Base-by-base conservation (phyloP, 1,140 invertebrate species). In the Achroia grisella region DNA sequence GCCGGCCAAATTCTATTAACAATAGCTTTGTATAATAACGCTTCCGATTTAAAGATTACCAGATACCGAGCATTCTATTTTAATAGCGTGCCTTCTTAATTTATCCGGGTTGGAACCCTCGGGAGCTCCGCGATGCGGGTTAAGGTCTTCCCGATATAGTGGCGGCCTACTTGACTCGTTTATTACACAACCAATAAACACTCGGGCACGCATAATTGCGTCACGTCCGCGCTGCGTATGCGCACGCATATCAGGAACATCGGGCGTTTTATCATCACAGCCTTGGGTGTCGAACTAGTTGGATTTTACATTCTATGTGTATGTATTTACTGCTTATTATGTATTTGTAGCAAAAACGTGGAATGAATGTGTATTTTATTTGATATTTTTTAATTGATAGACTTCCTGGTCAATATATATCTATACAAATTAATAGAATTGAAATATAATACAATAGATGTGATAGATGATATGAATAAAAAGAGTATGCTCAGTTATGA, bases 71-170 rank as follows among this genome's bases (percentile, higher is more conserved):
- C 4, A 4, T 10, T 13, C 10, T 17, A 23, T 37, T 37, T 37
- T 14, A 2, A 2, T 10, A 9, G 1, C 17, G 17, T 14, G 35
- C 3, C 35, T 39, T 56, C 56, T 43, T 42, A 50, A 59, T 59
- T 56, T 55, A 36, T 28, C 37, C 52, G 49, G 46, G 39, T 56
- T 31, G 40, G 44, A 48, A 72, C 73, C 74, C 73, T 69, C 62
- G 75, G 71, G 75, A 73, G 29, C 56, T 34, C 50, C 44, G 50
- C 41, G 61, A 76, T 71, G 51, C 71, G 62, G 80, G 80, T 81
- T 71, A 84, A 84, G 80, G 80, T 81, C 77, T 67, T 71, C 73
- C 67, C 51, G 58, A 74, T 80, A 69, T 84, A 84, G 64, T 52
- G 37, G 44, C 62, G 79, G 31, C 69, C 70, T 62, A 73, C 63